phyloP scores from a whole-genome alignment of 2,888 invertebrate genomes.

The Lochmaea crataegi region DNA sequence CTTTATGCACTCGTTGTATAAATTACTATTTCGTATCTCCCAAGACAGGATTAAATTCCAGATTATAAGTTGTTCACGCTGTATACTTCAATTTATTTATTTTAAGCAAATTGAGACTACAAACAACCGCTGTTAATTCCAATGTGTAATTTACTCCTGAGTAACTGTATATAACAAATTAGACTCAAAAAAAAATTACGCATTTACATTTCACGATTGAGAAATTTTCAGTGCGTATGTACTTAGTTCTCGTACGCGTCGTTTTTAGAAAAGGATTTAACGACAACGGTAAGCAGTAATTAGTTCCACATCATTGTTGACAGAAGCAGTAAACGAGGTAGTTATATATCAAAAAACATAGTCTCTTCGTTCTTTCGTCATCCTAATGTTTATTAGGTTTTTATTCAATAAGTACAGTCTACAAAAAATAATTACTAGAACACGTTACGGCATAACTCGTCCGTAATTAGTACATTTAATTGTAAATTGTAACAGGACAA shows the following conservation, averaged over 20 bases:
- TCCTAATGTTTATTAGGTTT: slow-evolving; percentile 15
- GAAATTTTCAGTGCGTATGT: background rate
- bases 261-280: background rate
- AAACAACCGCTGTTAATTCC: background rate
- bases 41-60: too few species aligned
- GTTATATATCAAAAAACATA: slow-evolving; percentile 9
- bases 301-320: slow-evolving; percentile 17
- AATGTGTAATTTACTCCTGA: background rate
- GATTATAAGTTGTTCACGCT: too few species aligned
- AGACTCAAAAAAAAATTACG: background rate
- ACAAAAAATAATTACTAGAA: slow-evolving; percentile 30
- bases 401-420: slow-evolving; percentile 13
- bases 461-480: slow-evolving; percentile 40
- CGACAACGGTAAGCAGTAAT: background rate
- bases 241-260: background rate
- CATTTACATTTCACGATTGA: background rate
- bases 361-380: slow-evolving; percentile 1
- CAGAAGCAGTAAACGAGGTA: slow-evolving; percentile 5
- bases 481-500: slow-evolving; percentile 31
- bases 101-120: too few species aligned
- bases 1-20: too few species aligned
- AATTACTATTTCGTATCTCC: too few species aligned
- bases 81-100: too few species aligned
- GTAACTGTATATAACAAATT: background rate
- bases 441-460: slow-evolving; percentile 26